Conservation (phyloP, 2,888 invertebrate genomes). For the Strigamia crassipes region DNA sequence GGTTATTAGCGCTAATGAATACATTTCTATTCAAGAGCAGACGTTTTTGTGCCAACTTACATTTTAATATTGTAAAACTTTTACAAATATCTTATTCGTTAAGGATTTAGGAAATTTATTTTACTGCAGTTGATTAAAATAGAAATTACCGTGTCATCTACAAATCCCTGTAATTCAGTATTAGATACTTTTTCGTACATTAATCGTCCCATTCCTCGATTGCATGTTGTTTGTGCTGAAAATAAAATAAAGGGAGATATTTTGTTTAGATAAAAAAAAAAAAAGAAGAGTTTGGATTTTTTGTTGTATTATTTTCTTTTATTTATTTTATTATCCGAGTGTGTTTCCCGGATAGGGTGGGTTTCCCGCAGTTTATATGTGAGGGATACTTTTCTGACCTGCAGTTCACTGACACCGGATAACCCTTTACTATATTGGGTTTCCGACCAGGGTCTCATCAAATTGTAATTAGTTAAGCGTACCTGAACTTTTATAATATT, state of each 20-base stretch:
- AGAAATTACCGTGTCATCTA: conserved; percentile 78
- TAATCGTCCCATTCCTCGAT: conserved; percentile 83
- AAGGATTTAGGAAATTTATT: neutral
- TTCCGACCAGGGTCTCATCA: neutral
- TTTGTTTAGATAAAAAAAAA: conserved; percentile 3
- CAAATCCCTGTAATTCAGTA: conserved; percentile 85
- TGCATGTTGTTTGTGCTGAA: conserved; percentile 86
- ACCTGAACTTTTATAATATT: neutral
- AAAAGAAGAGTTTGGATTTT: conserved; percentile 1
- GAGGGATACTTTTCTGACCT: conserved; percentile 10
- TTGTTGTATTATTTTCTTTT: neutral
- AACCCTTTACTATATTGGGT: neutral
- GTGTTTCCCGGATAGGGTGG: conserved; percentile 21
- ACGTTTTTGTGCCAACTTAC: too few species aligned
- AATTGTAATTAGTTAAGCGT: neutral
- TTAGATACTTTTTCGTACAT: conserved; percentile 87
- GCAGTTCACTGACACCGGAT: conserved; percentile 8
- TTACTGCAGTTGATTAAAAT: neutral
- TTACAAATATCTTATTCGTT: too few species aligned
- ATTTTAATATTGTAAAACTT: too few species aligned
- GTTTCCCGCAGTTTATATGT: neutral
- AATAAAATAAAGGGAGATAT: conserved; percentile 50
- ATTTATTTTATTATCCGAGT: neutral
- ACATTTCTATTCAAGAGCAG: too few species aligned
- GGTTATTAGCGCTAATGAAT: too few species aligned